Percentiles rank a stretch among this genome's conserved stretches.
Conservation (phyloP, 2,888 invertebrate genomes). For the Cerastoderma edule region DNA sequence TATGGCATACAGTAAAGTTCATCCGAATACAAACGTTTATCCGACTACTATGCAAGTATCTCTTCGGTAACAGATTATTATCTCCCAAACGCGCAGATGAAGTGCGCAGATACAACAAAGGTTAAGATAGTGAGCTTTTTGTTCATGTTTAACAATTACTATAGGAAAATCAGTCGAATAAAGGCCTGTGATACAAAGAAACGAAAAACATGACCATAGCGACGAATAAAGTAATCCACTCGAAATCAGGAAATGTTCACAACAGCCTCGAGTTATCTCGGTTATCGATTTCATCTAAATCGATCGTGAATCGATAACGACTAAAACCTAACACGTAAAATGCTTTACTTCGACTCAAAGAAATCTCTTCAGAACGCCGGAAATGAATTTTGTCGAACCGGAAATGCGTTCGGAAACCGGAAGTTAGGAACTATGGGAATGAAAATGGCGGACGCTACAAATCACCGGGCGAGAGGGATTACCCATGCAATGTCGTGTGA, state of each 20-base stretch:
- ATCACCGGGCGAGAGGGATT: constrained; percentile 53
- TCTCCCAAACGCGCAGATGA: too few relatives aligned
- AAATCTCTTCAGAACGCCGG: constrained; percentile 54
- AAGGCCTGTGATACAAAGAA: too few relatives aligned
- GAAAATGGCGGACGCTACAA: constrained; percentile 64
- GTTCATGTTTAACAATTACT: too few relatives aligned
- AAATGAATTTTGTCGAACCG: constrained; percentile 63
- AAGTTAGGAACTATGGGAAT: constrained; percentile 59
- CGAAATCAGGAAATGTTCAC: constrained; percentile 14
- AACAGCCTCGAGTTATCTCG: not conserved
- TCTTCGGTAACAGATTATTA: too few relatives aligned
- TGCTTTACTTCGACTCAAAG: constrained; percentile 59
- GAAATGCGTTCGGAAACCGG: constrained; percentile 65
- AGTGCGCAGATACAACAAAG: too few relatives aligned
- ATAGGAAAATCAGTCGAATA: too few relatives aligned
- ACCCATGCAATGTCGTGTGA: constrained; percentile 41
- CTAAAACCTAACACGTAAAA: constrained; percentile 56
- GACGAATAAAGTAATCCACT: too few relatives aligned
- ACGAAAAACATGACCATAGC: too few relatives aligned
- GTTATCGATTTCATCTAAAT: not conserved
- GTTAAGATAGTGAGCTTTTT: too few relatives aligned
- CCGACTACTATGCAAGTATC: too few relatives aligned
- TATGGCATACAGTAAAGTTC: too few relatives aligned
- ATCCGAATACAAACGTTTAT: too few relatives aligned
- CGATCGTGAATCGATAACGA: constrained; percentile 18